Evolutionary conservation across 2,888 invertebrate species (phyloP).

Genomic region (Parnassius apollo): DNA sequence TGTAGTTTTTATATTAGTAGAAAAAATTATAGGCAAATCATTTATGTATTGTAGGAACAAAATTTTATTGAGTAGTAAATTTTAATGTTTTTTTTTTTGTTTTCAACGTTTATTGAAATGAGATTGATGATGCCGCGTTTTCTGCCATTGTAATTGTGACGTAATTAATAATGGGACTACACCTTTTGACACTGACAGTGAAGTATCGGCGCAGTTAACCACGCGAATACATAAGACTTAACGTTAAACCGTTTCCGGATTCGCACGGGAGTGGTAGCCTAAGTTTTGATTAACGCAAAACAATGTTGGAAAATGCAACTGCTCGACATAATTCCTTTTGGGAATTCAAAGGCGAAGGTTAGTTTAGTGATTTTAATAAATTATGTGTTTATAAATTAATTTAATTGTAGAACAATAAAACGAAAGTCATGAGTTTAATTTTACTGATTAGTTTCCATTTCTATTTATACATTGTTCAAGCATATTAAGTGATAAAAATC

Average conservation of each 20-base stretch:
- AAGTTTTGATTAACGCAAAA: not conserved
- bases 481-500: too few relatives aligned
- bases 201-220: too few relatives aligned
- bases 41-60: too few relatives aligned
- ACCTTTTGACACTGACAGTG: not conserved
- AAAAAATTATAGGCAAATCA: too few relatives aligned
- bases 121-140: not conserved
- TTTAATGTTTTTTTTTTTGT: too few relatives aligned
- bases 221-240: not conserved
- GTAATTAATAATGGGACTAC: not conserved
- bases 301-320: not conserved
- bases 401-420: too few relatives aligned
- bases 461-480: too few relatives aligned
- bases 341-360: constrained; percentile 46
- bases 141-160: not conserved
- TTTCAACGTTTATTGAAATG: not conserved
- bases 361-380: constrained; percentile 15
- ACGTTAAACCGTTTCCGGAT: not conserved
- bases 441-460: too few relatives aligned
- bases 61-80: too few relatives aligned
- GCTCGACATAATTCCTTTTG: constrained; percentile 34
- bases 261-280: not conserved
- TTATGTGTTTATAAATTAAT: constrained; percentile 5
- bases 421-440: not conserved
- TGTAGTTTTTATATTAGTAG: too few relatives aligned